Base-by-base conservation (phyloP, 2,797 vertebrate genomes). In the Periophthalmus magnuspinnatus region DNA sequence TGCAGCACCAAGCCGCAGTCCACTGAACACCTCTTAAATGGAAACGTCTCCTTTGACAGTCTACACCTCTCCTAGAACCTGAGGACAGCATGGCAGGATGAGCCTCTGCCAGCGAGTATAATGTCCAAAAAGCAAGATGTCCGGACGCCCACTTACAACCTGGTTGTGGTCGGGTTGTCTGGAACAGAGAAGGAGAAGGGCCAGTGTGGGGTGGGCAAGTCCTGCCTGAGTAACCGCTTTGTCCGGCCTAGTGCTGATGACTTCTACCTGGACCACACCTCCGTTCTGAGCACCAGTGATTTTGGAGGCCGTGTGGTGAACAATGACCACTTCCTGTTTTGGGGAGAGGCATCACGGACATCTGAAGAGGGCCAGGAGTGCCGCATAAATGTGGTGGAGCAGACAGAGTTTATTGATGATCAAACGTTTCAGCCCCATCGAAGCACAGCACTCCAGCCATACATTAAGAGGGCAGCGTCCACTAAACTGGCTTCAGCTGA, bases 51-150 rank as follows among this genome's bases (percentile, higher is more conserved):
- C 69, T 48, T 75, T 83, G 84, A 80, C 82, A 86, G 72, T 71
- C 77, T 78, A 70, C 71, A 77, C 80, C 79, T 82, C 86, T 81
- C 81, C 71, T 91, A 93, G 91, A 93, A 91, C 92, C 87, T 88
- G 81, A 70, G 87, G 84, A 80, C 86, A 89, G 76, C 81, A 94
- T 94, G 94, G 91, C 95, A 96, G 94, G 95, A 99, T 99, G 97
- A 94, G 84, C 61, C 85, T 81, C 92, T 88, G 91, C 82, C 89
- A 88, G 90, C 91, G 74, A 95, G 95, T 86, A 92, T 98, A 95
- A 99, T 99, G 97, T 97, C 97, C 85, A 96, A 96, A 92, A 99
- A 98, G 94, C 97, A 98, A 94, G 97, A 99, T 94, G 95, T 90
- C 69, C 96, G 97, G 90, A 73, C 94, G 75, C 96, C 96, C 94